These are phyloP conservation scores for Colletes collaris DNA, from an alignment of 2,888 invertebrate species.

Conservation along the genomic window DNA sequence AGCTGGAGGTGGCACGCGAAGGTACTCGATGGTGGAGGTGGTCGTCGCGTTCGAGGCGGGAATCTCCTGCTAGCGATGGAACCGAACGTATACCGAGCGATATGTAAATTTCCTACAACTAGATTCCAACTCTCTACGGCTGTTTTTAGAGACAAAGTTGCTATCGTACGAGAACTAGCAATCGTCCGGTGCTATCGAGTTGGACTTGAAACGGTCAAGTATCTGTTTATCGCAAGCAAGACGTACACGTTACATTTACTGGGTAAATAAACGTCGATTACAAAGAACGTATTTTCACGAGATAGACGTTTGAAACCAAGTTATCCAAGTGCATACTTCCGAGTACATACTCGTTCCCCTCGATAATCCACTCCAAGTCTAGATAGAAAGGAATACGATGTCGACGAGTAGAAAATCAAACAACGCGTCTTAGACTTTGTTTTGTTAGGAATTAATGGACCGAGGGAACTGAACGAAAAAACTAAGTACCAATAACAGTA, in stretches of 20 bases:
- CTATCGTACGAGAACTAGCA: background rate
- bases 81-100: background rate
- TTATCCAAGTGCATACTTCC: background rate
- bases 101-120: too few relatives aligned
- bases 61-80: slow-evolving; percentile 41
- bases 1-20: slow-evolving; percentile 51
- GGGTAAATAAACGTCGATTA: background rate
- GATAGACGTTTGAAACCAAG: background rate
- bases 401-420: background rate
- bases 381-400: background rate
- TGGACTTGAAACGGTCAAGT: too few relatives aligned
- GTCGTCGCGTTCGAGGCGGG: slow-evolving; percentile 36
- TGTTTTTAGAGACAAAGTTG: too few relatives aligned
- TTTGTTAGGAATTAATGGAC: too few relatives aligned
- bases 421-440: too few relatives aligned
- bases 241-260: background rate
- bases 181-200: too few relatives aligned
- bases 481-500: too few relatives aligned
- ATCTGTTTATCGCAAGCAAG: too few relatives aligned
- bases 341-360: slow-evolving; percentile 2
- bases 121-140: too few relatives aligned
- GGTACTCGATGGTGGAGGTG: slow-evolving; percentile 42
- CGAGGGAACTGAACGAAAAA: too few relatives aligned
- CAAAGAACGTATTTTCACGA: background rate
- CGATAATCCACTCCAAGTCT: background rate